Evolutionary conservation across 2,888 invertebrate genomes (phyloP).

Genomic region (Lacanobia oleracea): DNA sequence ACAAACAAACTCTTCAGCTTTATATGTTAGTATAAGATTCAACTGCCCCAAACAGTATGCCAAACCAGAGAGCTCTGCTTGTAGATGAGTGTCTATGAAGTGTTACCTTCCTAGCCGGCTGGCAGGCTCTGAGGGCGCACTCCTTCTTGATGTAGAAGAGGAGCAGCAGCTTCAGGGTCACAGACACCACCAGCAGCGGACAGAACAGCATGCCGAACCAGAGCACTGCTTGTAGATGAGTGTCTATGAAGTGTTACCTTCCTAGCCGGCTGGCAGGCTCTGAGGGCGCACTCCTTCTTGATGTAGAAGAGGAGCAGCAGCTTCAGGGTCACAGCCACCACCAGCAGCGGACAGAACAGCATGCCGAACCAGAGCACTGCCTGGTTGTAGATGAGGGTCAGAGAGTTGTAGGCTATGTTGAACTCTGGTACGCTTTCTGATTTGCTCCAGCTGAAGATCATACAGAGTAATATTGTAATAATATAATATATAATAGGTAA

Average conservation of each 20-base stretch:
- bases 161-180: conserved; percentile 92
- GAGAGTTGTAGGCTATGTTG: conserved; percentile 94
- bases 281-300: conserved; percentile 91
- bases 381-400: conserved; percentile 95
- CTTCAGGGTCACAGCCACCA: conserved; percentile 92
- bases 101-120: conserved; percentile 90
- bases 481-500: too few relatives aligned
- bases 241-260: conserved; percentile 74
- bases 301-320: conserved; percentile 94
- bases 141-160: conserved; percentile 93
- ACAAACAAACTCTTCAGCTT: too few relatives aligned
- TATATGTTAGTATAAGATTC: too few relatives aligned
- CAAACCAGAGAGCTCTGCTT: not conserved
- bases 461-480: too few relatives aligned
- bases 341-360: conserved; percentile 93
- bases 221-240: not conserved
- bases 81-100: not conserved
- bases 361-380: conserved; percentile 94
- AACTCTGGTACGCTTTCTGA: conserved; percentile 91
- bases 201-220: conserved; percentile 64
- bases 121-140: conserved; percentile 92
- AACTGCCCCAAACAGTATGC: too few relatives aligned
- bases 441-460: conserved; percentile 70
- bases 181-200: conserved; percentile 92
- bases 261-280: conserved; percentile 92